Base-by-base conservation (phyloP, 2,113 vertebrate species). In the Asarcornis scutulata region DNA sequence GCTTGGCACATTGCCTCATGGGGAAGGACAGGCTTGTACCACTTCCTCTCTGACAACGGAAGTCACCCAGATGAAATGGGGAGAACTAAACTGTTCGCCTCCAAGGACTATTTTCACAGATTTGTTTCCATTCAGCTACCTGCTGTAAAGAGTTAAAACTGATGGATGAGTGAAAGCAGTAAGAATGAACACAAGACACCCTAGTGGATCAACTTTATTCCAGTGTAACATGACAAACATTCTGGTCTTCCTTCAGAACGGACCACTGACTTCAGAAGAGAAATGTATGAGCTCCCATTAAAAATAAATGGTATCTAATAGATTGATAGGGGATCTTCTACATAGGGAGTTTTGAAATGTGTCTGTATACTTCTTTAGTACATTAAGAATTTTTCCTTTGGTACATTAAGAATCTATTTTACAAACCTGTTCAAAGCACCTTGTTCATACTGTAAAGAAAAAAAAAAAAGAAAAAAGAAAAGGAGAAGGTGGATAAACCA, bases 1-100 rank as follows among this genome's bases (percentile, higher is more conserved):
- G 23, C 27, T 36, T 74, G 48, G 14, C 18, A 32, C 0, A 0
- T 27, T 36, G n/a, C 34, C 64, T 34, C 31, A 5, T 4, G 2
- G 11, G 12, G 21, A 62, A 52, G 46, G 17, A 42, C 31, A 55
- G 44, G 20, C 46, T 48, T 14, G 34, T 26, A 59, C 8, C 17
- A 25, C 8, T 59, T 52, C 63, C 66, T 62, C 77, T n/a, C 27
- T 31, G 42, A 17, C 3, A 3, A 36, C 25, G 29, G 34, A 36
- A 63, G n/a, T 38, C 0, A 0, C 7, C 17, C 56, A 18, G 23
- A 56, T 34, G 27, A 74, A 89, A 52, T 2, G 1, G 6, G 38
- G 23, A 71, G 42, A 81, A 73, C 17, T 32, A 42, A 62, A 76
- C 34, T 17, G 32, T 56, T 79, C 17, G 20, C 13, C 38, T 83